These are phyloP conservation scores for Clupea harengus DNA, from an alignment of 2,113 vertebrate genomes.

Conservation along the genomic window DNA sequence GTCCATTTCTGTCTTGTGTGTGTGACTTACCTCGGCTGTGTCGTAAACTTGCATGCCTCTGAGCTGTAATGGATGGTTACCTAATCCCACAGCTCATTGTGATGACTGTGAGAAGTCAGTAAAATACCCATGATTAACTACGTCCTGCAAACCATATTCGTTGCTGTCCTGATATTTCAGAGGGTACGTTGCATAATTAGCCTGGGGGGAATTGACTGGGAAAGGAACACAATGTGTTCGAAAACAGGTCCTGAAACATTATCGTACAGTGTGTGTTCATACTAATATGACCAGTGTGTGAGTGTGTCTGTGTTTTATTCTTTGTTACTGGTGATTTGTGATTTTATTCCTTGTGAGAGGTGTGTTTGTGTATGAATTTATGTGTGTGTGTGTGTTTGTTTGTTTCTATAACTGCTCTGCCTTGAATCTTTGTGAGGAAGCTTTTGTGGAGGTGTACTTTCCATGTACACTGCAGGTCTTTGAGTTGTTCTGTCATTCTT, in stretches of 20 bases:
- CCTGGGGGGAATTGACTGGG: background rate
- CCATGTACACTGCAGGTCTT: background rate
- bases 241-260: background rate
- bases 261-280: background rate
- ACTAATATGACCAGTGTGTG: background rate
- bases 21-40: background rate
- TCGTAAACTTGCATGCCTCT: background rate
- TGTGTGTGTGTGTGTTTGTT: background rate
- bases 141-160: background rate
- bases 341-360: background rate
- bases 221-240: background rate
- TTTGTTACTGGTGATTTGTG: background rate
- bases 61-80: background rate
- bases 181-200: background rate
- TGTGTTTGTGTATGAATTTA: background rate
- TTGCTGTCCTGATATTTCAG: constrained; percentile 8
- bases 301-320: background rate
- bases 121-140: background rate
- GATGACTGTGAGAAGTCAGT: background rate
- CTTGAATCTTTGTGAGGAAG: background rate
- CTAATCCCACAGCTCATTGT: background rate
- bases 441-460: constrained; percentile 9
- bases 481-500: background rate
- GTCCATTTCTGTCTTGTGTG: background rate
- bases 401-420: background rate